These are phyloP conservation scores for Euproctis similis DNA, from an alignment of 2,888 invertebrate genomes.

Conservation along the genomic window DNA sequence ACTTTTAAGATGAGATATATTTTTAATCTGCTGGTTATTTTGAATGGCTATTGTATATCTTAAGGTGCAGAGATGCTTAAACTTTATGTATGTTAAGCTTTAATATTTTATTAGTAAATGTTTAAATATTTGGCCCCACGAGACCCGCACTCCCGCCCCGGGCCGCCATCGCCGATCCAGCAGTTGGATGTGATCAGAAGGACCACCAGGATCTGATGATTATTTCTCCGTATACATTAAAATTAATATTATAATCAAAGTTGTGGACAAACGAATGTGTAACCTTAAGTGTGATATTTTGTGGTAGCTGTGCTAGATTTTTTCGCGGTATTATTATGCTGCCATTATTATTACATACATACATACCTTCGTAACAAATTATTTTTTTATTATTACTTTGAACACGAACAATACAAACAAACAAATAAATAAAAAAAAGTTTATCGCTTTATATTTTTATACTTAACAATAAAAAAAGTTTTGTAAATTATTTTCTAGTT, in stretches of 20 bases:
- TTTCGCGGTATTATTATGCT: conserved; percentile 57
- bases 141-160: conserved; percentile 39
- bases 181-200: conserved; percentile 6
- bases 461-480: conserved; percentile 52
- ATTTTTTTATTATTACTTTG: conserved; percentile 44
- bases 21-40: conserved; percentile 76
- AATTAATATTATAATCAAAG: no score
- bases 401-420: no score
- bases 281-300: conserved; percentile 68
- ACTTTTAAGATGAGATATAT: conserved; percentile 75
- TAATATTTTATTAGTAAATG: conserved; percentile 77
- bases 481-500: conserved; percentile 69
- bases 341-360: no score
- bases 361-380: no score
- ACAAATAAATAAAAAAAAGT: conserved; percentile 37
- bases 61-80: conserved; percentile 76
- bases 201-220: conserved; percentile 1
- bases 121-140: conserved; percentile 67
- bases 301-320: conserved; percentile 59
- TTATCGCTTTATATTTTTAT: conserved; percentile 68
- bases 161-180: conserved; percentile 19
- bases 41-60: conserved; percentile 74
- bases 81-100: conserved; percentile 77
- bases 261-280: conserved; percentile 35
- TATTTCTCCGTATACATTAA: conserved; percentile 24